phyloP scores from a whole-genome alignment of 2,888 invertebrate genomes.

The Sylvicola fuscatus region DNA sequence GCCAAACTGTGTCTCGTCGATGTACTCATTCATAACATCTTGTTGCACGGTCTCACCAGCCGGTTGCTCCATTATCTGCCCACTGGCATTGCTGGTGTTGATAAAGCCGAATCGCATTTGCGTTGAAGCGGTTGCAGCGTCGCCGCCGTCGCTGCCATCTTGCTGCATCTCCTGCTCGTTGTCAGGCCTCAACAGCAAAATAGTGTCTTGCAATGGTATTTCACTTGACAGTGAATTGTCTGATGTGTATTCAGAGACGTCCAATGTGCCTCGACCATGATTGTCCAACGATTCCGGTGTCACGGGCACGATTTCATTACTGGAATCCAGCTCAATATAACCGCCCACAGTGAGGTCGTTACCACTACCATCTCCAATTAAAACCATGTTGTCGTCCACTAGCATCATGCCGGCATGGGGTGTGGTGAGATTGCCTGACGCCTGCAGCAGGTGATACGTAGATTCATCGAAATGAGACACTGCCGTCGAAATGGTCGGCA shows the following conservation, averaged over 20 bases:
- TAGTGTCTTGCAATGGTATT: constrained; percentile 5
- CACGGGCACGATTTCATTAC: constrained; percentile 2
- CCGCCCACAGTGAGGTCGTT: not conserved
- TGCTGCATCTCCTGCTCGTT: not conserved
- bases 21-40: not conserved
- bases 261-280: not conserved
- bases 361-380: no score
- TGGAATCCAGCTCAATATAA: constrained; percentile 1
- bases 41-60: constrained; percentile 1
- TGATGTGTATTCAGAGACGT: constrained; percentile 1
- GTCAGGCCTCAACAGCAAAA: constrained; percentile 3
- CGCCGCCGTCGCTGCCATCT: not conserved
- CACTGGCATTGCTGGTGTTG: no score
- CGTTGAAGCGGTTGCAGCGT: not conserved
- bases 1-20: no score
- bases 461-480: no score
- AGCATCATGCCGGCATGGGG: no score
- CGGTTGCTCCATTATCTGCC: not conserved
- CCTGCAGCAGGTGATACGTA: no score
- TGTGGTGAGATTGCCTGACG: no score
- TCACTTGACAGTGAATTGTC: constrained; percentile 5
- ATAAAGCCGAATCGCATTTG: not conserved
- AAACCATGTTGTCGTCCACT: no score
- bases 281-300: constrained; percentile 3
- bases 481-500: no score